Evolutionary conservation across 2,888 invertebrate species (phyloP).

Genomic region (Himalopsyche anomala): DNA sequence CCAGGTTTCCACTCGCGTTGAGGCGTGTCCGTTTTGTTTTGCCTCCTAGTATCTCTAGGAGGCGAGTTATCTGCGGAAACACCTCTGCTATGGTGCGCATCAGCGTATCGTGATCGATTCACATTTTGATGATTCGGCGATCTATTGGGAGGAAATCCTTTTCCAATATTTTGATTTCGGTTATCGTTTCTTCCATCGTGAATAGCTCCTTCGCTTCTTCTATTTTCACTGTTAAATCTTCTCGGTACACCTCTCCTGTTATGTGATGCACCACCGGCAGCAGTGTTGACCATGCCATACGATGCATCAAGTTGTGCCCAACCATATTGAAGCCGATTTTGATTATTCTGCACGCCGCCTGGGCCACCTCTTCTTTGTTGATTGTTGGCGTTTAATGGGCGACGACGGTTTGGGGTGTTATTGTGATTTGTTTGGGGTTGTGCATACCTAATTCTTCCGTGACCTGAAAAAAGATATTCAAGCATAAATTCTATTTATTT

Average conservation of each 20-base stretch:
- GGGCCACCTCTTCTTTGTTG: background rate
- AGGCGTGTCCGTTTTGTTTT: background rate
- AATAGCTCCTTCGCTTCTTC: background rate
- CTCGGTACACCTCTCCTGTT: background rate
- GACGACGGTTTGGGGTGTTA: background rate
- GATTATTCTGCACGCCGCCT: no score
- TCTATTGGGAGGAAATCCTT: background rate
- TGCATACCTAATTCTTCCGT: background rate
- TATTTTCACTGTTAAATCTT: background rate
- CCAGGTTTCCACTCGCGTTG: background rate
- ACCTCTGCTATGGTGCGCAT: background rate
- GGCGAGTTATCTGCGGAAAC: background rate
- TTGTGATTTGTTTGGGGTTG: background rate
- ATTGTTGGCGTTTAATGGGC: background rate
- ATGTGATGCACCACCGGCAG: background rate
- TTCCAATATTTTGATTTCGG: background rate
- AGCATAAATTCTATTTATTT: no score
- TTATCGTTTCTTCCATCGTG: background rate
- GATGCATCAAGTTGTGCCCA: background rate
- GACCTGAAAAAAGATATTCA: background rate
- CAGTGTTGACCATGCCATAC: background rate
- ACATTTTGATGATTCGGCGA: background rate
- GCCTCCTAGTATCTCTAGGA: background rate
- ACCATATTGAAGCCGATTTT: no score
- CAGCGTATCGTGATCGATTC: background rate